These are phyloP conservation scores for Congeria kusceri DNA, from an alignment of 2,888 invertebrate species.

Conservation along the genomic window DNA sequence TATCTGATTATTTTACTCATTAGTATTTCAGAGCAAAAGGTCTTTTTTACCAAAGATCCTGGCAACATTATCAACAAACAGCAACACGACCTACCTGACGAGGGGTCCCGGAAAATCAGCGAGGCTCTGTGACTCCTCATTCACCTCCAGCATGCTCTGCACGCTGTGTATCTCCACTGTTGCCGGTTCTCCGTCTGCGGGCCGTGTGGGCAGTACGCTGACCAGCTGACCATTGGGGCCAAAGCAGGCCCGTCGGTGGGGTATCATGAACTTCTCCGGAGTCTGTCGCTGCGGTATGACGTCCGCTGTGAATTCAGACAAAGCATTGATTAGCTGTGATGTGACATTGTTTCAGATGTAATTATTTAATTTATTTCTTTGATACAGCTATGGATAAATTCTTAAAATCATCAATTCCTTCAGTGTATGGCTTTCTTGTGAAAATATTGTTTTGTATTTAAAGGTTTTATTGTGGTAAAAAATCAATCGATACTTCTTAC, in stretches of 20 bases:
- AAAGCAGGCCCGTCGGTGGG: slow-evolving; percentile 88
- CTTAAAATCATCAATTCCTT: too few species aligned
- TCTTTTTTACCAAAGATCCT: too few species aligned
- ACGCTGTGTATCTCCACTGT: slow-evolving; percentile 91
- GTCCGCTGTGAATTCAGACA: slow-evolving; percentile 51
- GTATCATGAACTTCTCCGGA: slow-evolving; percentile 92
- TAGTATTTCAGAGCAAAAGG: too few species aligned
- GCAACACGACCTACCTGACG: slow-evolving; percentile 87
- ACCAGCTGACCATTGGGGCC: slow-evolving; percentile 89
- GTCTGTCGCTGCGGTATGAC: slow-evolving; percentile 88
- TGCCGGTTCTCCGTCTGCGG: slow-evolving; percentile 92
- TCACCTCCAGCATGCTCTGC: slow-evolving; percentile 70
- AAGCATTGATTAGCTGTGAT: too few species aligned
- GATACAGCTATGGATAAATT: too few species aligned
- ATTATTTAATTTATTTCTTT: too few species aligned
- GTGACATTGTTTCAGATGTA: too few species aligned
- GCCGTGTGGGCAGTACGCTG: slow-evolving; percentile 91
- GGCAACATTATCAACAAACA: too few species aligned
- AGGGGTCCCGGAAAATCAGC: slow-evolving; percentile 93
- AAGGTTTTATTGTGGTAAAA: too few species aligned
- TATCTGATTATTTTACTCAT: too few species aligned
- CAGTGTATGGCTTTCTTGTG: too few species aligned
- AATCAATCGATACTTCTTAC: not conserved
- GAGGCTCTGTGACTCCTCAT: slow-evolving; percentile 84
- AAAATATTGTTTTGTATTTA: too few species aligned